Conservation (phyloP, 2,797 vertebrate genomes). For the Buphagus erythrorhynchus region DNA sequence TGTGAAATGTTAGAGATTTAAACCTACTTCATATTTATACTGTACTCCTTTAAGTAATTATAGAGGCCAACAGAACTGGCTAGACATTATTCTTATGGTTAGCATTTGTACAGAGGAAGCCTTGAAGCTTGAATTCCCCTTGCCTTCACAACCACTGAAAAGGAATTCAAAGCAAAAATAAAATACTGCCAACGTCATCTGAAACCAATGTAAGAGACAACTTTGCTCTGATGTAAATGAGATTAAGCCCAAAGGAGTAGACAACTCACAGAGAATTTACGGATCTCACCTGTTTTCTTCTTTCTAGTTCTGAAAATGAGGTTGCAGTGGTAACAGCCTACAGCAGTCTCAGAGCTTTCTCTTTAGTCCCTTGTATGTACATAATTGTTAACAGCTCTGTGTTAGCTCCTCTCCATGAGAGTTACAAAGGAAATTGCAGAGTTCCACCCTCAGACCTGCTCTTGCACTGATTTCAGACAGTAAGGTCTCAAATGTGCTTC, state of each 20-base stretch:
- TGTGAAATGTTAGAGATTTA: slow-evolving; percentile 35
- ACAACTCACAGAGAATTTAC: neutral
- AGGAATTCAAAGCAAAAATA: slow-evolving; percentile 3
- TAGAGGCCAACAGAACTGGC: neutral
- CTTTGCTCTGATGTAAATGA: neutral
- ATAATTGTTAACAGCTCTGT: neutral
- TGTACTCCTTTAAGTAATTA: slow-evolving; percentile 44
- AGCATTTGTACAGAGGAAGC: neutral
- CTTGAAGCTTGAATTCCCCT: neutral
- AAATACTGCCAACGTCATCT: neutral
- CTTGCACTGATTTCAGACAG: neutral
- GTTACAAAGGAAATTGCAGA: neutral
- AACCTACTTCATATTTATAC: slow-evolving; percentile 23
- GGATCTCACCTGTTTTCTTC: neutral
- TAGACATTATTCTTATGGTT: slow-evolving; percentile 23
- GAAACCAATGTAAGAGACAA: neutral
- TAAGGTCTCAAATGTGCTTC: neutral
- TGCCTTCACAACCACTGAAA: neutral
- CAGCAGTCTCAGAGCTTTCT: neutral
- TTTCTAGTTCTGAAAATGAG: neutral
- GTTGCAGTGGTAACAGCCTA: neutral
- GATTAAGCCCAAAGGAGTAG: neutral
- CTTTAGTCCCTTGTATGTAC: neutral
- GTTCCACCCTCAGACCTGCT: neutral
- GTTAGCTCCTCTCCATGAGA: neutral